Evolutionary conservation across 1,140 invertebrate genomes (phyloP).

Genomic region (Camponotus floridanus): DNA sequence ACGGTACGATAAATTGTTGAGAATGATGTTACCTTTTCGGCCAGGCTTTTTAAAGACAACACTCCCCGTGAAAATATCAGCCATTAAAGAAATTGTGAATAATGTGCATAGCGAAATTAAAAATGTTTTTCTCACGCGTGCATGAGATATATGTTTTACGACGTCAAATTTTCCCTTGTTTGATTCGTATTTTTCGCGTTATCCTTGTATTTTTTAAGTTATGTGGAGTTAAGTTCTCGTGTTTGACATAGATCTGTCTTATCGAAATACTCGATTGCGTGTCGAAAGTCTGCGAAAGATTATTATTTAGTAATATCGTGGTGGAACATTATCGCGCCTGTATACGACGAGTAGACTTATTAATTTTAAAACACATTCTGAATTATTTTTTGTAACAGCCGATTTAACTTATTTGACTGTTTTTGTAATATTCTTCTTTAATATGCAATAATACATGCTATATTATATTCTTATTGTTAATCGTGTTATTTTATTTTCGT

Average conservation of each 20-base stretch:
- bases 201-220: constrained; percentile 42
- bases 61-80: constrained; percentile 39
- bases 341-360: constrained; percentile 1
- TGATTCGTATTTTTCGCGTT: constrained; percentile 31
- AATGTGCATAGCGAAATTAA: constrained; percentile 25
- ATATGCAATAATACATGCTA: background rate
- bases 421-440: constrained; percentile 15
- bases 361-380: constrained; percentile 17
- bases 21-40: constrained; percentile 52
- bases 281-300: constrained; percentile 26
- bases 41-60: constrained; percentile 26
- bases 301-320: background rate
- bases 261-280: constrained; percentile 22
- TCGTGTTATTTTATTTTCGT: background rate
- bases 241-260: constrained; percentile 31
- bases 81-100: constrained; percentile 40
- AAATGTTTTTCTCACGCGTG: background rate
- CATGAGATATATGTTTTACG: constrained; percentile 45
- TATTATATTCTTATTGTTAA: background rate
- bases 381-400: constrained; percentile 58
- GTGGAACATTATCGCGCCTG: too few relatives aligned
- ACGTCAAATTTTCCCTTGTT: constrained; percentile 20
- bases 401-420: constrained; percentile 38
- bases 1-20: constrained; percentile 58
- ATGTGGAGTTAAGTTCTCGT: constrained; percentile 23